Evolutionary conservation across 2,797 vertebrate species (phyloP).

Genomic region (Buphagus erythrorhynchus): DNA sequence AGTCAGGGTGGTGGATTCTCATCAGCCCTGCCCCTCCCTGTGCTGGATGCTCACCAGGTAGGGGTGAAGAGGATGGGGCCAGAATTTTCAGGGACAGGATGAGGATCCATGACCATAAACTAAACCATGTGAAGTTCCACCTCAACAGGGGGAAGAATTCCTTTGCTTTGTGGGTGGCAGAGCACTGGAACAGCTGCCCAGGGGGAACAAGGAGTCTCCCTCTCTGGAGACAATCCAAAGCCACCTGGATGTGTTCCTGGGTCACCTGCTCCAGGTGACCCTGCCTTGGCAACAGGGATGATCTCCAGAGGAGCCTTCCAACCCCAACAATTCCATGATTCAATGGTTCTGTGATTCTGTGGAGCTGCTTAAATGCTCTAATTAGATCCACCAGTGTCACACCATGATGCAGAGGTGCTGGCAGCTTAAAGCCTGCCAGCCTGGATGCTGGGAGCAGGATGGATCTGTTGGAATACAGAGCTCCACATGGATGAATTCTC

Average conservation of each 20-base stretch:
- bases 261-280: neutral
- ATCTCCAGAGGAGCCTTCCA: neutral
- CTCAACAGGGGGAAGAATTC: neutral
- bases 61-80: no score
- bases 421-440: neutral
- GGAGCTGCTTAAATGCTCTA: neutral
- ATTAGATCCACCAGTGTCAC: neutral
- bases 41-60: neutral
- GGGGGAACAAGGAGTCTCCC: neutral
- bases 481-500: neutral
- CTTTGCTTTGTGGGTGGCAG: neutral
- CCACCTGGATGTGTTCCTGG: neutral
- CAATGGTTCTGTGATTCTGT: neutral
- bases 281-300: neutral
- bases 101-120: rapidly evolving
- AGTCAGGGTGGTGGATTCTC: neutral
- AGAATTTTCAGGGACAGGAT: neutral
- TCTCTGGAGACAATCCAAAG: neutral
- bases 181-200: neutral
- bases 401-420: neutral
- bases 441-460: neutral
- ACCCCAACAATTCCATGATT: neutral
- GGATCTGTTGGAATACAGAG: neutral
- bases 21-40: neutral
- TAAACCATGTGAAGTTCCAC: neutral